phyloP scores from a whole-genome alignment of 1,140 invertebrate species.

The Pseudobourletiella spinata region DNA sequence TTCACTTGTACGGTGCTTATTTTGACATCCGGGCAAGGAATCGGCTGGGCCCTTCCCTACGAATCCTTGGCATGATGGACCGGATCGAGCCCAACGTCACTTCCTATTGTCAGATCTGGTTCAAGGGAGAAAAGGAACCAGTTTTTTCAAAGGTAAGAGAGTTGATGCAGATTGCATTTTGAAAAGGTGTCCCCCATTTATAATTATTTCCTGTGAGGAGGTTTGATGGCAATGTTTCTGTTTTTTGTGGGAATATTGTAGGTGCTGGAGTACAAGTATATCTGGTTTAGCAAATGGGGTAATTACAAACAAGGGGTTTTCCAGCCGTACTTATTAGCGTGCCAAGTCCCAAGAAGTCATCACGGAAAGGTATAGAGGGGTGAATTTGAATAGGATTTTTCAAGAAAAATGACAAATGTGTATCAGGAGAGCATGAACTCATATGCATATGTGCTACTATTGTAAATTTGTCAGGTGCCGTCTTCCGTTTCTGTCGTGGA shows the following conservation, averaged over 20 bases:
- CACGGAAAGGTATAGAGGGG: constrained; percentile 46
- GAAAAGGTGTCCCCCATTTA: background rate
- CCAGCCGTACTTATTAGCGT: constrained; percentile 82
- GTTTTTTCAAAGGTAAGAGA: constrained; percentile 55
- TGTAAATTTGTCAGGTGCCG: constrained; percentile 53
- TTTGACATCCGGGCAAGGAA: constrained; percentile 70
- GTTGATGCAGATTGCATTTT: background rate
- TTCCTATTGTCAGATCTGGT: constrained; percentile 84
- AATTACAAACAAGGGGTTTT: constrained; percentile 87
- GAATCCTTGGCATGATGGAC: constrained; percentile 84
- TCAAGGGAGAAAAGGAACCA: constrained; percentile 67
- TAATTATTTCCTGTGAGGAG: no score
- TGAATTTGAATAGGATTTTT: no score
- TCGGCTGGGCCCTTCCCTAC: constrained; percentile 64
- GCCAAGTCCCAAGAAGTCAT: constrained; percentile 61
- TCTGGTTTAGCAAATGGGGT: constrained; percentile 90
- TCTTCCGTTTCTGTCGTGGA: constrained; percentile 79
- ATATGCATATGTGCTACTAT: no score
- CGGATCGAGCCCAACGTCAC: constrained; percentile 71
- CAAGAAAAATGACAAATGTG: no score
- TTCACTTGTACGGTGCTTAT: constrained; percentile 81
- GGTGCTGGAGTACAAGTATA: constrained; percentile 80
- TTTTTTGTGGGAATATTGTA: constrained; percentile 16
- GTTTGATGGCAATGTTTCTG: constrained; percentile 28
- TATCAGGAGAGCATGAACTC: no score